A percentile compares a stretch with the other conserved stretches of the same genome.
Evolutionary conservation across 2,888 invertebrate species (phyloP).

Genomic region (Polydrusus cervinus): DNA sequence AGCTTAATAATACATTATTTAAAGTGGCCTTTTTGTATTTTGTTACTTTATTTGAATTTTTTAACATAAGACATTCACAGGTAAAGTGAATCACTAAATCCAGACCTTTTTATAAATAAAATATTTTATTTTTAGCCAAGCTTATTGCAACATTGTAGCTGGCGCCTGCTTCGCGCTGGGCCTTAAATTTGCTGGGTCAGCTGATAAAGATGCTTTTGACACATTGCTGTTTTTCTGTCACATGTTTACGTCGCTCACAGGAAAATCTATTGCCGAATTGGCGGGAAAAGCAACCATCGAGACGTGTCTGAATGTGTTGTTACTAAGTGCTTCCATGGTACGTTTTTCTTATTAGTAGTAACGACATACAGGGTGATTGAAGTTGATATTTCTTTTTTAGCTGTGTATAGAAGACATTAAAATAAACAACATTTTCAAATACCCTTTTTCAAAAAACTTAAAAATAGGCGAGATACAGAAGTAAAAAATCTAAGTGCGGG

Average conservation of each 20-base stretch:
- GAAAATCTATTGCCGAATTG: slow-evolving; percentile 85
- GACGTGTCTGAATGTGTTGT: slow-evolving; percentile 87
- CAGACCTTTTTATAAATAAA: too few relatives aligned
- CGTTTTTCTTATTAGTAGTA: slow-evolving; percentile 49
- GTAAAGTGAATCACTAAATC: too few relatives aligned
- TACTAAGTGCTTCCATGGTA: slow-evolving; percentile 88
- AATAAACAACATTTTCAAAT: too few relatives aligned
- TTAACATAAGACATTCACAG: too few relatives aligned
- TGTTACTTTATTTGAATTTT: too few relatives aligned
- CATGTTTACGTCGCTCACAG: slow-evolving; percentile 79
- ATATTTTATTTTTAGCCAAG: slow-evolving; percentile 79
- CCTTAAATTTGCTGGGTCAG: slow-evolving; percentile 94
- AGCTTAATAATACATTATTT: not conserved
- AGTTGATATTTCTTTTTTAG: too few relatives aligned
- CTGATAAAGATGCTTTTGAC: slow-evolving; percentile 85
- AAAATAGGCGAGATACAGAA: too few relatives aligned
- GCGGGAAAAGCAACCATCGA: slow-evolving; percentile 94
- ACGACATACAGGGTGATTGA: too few relatives aligned
- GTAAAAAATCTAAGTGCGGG: too few relatives aligned
- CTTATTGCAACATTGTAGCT: slow-evolving; percentile 95
- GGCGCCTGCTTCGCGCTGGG: slow-evolving; percentile 97
- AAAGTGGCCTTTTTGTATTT: too few relatives aligned
- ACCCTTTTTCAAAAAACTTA: too few relatives aligned
- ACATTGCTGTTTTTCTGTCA: slow-evolving; percentile 84
- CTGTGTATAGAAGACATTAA: too few relatives aligned